These are phyloP conservation scores for Venustaconcha ellipsiformis DNA, from an alignment of 1,140 invertebrate genomes.

Conservation along the genomic window DNA sequence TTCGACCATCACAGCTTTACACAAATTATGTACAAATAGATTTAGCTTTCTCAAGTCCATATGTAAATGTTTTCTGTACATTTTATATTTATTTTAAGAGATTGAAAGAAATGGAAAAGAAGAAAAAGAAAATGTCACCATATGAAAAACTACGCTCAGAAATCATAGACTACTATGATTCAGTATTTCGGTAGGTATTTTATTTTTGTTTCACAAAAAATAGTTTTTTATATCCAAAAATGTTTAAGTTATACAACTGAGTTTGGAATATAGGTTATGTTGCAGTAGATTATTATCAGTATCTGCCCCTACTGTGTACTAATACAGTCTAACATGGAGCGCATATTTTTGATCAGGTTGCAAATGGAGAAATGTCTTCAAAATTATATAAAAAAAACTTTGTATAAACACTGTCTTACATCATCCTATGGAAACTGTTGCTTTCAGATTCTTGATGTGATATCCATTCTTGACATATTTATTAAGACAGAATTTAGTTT, in stretches of 20 bases:
- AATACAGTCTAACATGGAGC: neutral
- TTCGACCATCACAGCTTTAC: too few relatives aligned
- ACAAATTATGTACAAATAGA: too few relatives aligned
- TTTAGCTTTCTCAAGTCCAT: neutral
- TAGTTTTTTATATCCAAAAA: neutral
- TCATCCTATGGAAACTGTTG: too few relatives aligned
- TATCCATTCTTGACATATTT: too few relatives aligned
- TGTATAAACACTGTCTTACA: neutral
- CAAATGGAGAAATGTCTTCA: neutral
- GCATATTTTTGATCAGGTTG: neutral
- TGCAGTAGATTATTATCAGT: too few relatives aligned
- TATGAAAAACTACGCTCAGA: slow-evolving; percentile 59
- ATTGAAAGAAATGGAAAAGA: slow-evolving; percentile 60
- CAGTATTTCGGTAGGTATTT: slow-evolving; percentile 46
- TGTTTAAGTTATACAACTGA: too few relatives aligned
- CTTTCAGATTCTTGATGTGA: too few relatives aligned
- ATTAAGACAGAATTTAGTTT: too few relatives aligned
- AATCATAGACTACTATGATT: slow-evolving; percentile 50
- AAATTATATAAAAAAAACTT: neutral
- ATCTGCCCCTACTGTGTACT: neutral
- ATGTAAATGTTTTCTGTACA: slow-evolving; percentile 7
- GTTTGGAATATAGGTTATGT: too few relatives aligned
- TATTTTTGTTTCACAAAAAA: neutral
- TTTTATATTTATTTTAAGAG: slow-evolving; percentile 43
- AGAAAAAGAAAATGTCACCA: slow-evolving; percentile 58